A percentile compares a stretch with the other conserved stretches of the same genome.
phyloP scores from a whole-genome alignment of 2,888 invertebrate genomes.

The Drosophila sordidula region DNA sequence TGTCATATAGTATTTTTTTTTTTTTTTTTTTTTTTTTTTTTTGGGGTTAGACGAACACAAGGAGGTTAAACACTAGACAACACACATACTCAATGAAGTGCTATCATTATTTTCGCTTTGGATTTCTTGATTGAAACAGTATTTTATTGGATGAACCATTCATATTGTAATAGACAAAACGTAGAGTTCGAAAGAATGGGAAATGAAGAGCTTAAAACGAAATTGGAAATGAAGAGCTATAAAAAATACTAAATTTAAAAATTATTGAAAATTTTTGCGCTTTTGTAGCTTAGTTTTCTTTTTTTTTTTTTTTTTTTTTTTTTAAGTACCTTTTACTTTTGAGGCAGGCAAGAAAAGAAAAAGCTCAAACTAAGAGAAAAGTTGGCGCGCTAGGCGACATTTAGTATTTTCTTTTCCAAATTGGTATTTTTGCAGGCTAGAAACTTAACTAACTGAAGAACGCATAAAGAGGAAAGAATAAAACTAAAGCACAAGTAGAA shows the following conservation, averaged over 20 bases:
- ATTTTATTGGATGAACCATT: constrained; percentile 49
- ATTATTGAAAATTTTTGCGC: constrained; percentile 41
- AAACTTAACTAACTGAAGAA: constrained; percentile 31
- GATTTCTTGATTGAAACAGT: constrained; percentile 72
- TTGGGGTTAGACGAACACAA: constrained; percentile 93
- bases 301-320: constrained; percentile 36
- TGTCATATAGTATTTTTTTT: constrained; percentile 50
- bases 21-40: constrained; percentile 62
- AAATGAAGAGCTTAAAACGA: constrained; percentile 53
- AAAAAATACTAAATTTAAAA: constrained; percentile 33
- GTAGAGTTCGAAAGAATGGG: constrained; percentile 56
- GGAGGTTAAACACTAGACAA: constrained; percentile 95
- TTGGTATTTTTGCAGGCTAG: constrained; percentile 34
- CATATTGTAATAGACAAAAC: constrained; percentile 51
- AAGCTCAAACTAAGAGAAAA: constrained; percentile 83
- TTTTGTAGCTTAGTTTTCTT: constrained; percentile 26
- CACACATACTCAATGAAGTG: constrained; percentile 89
- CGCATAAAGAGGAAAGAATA: constrained; percentile 32
- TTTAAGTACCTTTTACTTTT: constrained; percentile 54
- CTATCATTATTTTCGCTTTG: constrained; percentile 85
- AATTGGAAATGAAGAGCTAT: constrained; percentile 45
- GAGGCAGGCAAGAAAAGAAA: constrained; percentile 85
- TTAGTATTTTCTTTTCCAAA: constrained; percentile 34
- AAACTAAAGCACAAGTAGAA: constrained; percentile 31
- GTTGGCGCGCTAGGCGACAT: constrained; percentile 35